A percentile compares a stretch with the other conserved stretches of the same genome.
Evolutionary conservation across 1,140 invertebrate genomes (phyloP).

Genomic region (Caenorhabditis latens): DNA sequence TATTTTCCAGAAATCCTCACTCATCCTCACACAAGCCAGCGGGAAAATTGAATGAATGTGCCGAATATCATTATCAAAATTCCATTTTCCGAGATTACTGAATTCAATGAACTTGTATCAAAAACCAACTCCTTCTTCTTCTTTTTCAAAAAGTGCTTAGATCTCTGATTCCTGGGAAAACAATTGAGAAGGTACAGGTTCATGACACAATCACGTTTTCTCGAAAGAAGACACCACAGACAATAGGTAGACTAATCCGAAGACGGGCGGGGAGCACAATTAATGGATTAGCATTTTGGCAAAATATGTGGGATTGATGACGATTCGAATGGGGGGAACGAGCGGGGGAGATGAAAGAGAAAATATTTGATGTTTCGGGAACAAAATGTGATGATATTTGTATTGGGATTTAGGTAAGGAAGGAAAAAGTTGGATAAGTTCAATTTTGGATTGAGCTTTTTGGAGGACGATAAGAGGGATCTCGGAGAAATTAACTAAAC

Average conservation of each 20-base stretch:
- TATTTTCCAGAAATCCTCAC: not conserved
- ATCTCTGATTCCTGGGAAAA: not conserved
- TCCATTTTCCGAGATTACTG: not conserved
- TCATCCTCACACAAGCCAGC: no score
- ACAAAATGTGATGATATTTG: not conserved
- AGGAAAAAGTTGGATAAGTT: not conserved
- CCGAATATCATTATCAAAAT: not conserved
- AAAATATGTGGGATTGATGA: constrained; percentile 2
- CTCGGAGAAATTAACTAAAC: no score
- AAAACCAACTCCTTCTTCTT: not conserved
- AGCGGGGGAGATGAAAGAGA: not conserved
- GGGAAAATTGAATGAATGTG: not conserved
- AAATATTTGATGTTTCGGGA: not conserved
- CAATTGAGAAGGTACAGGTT: constrained; percentile 30
- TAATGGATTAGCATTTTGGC: constrained; percentile 24
- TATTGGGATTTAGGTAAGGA: not conserved
- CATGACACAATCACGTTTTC: constrained; percentile 19
- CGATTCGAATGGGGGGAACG: not conserved
- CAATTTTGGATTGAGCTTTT: not conserved
- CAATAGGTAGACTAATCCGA: constrained; percentile 24
- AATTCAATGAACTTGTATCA: constrained; percentile 3
- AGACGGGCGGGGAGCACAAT: constrained; percentile 1
- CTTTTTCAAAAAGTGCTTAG: not conserved
- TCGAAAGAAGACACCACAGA: not conserved
- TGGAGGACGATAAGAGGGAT: no score